Conservation (phyloP, 2,113 vertebrate species). For the Martes martes region DNA sequence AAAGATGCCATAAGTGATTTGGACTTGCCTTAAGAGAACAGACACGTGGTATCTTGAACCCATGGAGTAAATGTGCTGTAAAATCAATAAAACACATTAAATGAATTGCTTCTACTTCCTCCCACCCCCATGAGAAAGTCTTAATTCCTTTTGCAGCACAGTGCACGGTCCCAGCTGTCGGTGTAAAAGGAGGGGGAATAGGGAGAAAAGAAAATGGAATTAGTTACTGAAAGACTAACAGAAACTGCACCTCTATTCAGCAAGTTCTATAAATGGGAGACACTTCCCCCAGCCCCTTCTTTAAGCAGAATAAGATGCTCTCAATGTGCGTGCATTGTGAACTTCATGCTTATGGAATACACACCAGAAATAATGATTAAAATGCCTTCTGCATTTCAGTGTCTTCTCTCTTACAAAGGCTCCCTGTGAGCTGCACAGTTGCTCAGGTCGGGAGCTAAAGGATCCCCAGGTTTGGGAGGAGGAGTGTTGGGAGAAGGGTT, state of each 20-base stretch:
- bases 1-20: conserved; percentile 78
- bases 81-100: conserved; percentile 84
- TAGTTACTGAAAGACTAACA: conserved; percentile 30
- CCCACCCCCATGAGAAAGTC: background rate
- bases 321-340: background rate
- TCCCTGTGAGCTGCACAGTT: background rate
- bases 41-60: conserved; percentile 60
- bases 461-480: background rate
- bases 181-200: background rate
- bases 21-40: conserved; percentile 72
- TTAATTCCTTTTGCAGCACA: conserved; percentile 44
- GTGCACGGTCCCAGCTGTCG: background rate
- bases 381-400: conserved; percentile 62
- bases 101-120: conserved; percentile 73
- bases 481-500: background rate
- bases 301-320: background rate
- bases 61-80: conserved; percentile 73
- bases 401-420: conserved; percentile 73
- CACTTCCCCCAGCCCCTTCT: background rate
- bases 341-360: conserved; percentile 42
- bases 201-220: conserved; percentile 11
- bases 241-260: background rate
- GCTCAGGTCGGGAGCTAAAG: background rate
- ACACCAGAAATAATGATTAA: conserved; percentile 71
- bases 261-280: conserved; percentile 18